Evolutionary conservation across 2,113 vertebrate genomes (phyloP).

Genomic region (rat (Rattus norvegicus)): GRCr8 NC_086019.1:4238501-4239000

Average conservation of each 20-base stretch:
- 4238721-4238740: background rate
- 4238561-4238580: background rate
- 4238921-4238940: background rate
- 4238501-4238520: constrained; percentile 28
- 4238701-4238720: constrained; percentile 29
- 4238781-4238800: constrained; percentile 67
- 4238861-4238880: constrained; percentile 43
- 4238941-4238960: constrained; percentile 22
- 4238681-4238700: background rate
- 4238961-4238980: background rate
- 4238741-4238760: background rate
- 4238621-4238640: background rate
- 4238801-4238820: constrained; percentile 54
- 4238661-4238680: background rate
- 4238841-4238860: background rate
- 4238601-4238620: background rate
- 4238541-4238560: constrained; percentile 27
- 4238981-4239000: constrained; percentile 45
- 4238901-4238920: background rate
- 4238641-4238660: background rate
- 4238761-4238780: constrained; percentile 56
- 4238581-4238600: constrained; percentile 13
- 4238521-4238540: constrained; percentile 28
- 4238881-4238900: constrained; percentile 12
- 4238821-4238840: constrained; percentile 43